Evolutionary conservation across 1,140 invertebrate genomes (phyloP), one percentile per base, ranked within the genome.

Genomic region (Nebria ingens): DNA sequence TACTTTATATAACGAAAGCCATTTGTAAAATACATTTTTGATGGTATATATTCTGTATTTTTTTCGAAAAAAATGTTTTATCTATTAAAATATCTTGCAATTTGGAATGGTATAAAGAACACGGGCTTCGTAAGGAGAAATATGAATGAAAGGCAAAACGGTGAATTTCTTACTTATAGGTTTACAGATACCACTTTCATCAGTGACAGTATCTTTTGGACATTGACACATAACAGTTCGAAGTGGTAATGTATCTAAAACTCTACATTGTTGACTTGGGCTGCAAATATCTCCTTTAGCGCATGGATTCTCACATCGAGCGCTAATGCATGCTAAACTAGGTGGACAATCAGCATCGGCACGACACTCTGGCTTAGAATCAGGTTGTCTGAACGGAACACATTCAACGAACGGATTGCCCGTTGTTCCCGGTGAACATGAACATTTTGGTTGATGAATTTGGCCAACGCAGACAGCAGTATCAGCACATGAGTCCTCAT

Each of bases 361-460:
- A 3, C 70, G 76, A 65, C 91, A 94, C 69, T 89, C 84, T 0
- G 78, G 75, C 59, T 70, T 63, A 2, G 66, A 58, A 17, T 54
- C 61, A 55, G 53, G 68, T 42, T 61, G 63, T 34, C 57, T 54
- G 60, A 60, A 57, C 52, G 66, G 58, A 49, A 65, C 71, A 62
- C 92, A 93, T 61, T 85, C 78, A 1, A 84, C 68, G 64, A 85
- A 91, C 0, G 91, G 84, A 76, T 91, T 87, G 57, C 91, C 91
- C 22, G 70, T 77, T 9, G 79, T 83, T 22, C 87, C 87, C 0
- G 81, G 68, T 38, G 79, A 79, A 69, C 92, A 95, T 2, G 71
- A 73, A 65, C 92, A 95, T 50, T 80, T 81, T 0, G 89, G 82
- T 69, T 86, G 83, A 68, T 94, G 91, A 51, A 83, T 76, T 57